phyloP scores from a whole-genome alignment of 2,113 vertebrate species.

The Octodon degus region DNA sequence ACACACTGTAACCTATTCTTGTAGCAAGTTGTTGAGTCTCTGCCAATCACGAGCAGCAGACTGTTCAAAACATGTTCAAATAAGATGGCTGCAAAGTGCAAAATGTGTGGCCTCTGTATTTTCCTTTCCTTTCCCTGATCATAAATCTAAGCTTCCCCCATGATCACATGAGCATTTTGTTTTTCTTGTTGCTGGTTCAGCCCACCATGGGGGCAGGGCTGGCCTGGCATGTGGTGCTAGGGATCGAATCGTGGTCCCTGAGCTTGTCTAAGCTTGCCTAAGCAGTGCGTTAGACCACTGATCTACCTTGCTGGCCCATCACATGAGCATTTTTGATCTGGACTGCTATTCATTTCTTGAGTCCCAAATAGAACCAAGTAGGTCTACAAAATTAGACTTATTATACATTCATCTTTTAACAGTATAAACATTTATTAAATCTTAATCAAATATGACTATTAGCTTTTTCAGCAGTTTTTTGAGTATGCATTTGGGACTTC shows the following conservation, averaged over 20 bases:
- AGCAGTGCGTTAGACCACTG: too few species aligned
- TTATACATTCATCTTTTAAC: background rate
- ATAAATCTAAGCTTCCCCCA: background rate
- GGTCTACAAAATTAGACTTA: background rate
- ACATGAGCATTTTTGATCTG: background rate
- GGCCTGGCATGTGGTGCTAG: too few species aligned
- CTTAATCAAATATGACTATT: background rate
- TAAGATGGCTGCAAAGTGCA: background rate
- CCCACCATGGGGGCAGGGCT: too few species aligned
- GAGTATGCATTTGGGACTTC: background rate
- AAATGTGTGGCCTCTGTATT: background rate
- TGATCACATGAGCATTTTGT: background rate
- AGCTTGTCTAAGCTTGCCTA: too few species aligned
- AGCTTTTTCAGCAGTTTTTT: background rate
- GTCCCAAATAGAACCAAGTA: background rate
- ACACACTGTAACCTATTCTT: background rate
- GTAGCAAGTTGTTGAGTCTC: background rate
- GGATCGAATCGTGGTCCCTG: too few species aligned
- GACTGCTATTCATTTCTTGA: background rate
- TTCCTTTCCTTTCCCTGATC: background rate
- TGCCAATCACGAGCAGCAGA: background rate
- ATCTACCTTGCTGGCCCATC: too few species aligned
- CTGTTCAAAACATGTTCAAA: background rate
- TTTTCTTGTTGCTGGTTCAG: too few species aligned
- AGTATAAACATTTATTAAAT: background rate